Evolutionary conservation across 1,140 invertebrate species (phyloP), one percentile per base, ranked within the genome.

Genomic region (Popillia japonica): DNA sequence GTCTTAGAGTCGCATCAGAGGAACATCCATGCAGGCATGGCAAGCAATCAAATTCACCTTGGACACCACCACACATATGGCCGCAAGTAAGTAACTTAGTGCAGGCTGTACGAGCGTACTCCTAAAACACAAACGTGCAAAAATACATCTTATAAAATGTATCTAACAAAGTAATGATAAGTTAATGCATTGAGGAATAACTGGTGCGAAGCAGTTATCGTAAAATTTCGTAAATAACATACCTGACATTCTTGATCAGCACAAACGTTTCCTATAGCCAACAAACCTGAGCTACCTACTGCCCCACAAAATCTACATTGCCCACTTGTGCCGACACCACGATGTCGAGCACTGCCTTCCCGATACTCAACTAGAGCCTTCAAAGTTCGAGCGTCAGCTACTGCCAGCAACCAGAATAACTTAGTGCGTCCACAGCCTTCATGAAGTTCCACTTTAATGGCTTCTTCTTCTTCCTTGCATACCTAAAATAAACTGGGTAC

Each of bases 391-490:
- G 96, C 95, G 84, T 99, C 97, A 0, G 97, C 96, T 6, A 99
- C 87, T 3, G 96, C 93, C 82, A 99, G 89, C 0, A 99, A 89
- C 97, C 97, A 99, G 86, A 98, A 98, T 2, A 99, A 88, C 85
- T 99, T 99, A 0, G 95, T 97, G 73, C 97, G 90, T 0, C 97
- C 97, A 86, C 97, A 99, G 0, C 97, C 96, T 87, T 99, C 97
- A 85, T 99, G 97, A 10, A 98, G 89, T 87, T 99, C 97, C 0
- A 99, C 96, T 74, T 96, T 91, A 64, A 96, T 95, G 0, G 96
- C 95, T 85, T 97, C 96, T 85, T 98, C 96, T 85, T 98, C 96
- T 84, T 98, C 96, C 87, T 98, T 98, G 86, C 97, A 98, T 0
- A 97, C 92, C 89, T 89, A 83, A 42, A 77, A 77, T 20, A 9